A percentile compares a stretch with the other conserved stretches of the same genome.
Conservation (phyloP, 2,888 invertebrate species). For the Phaonia tiefii region DNA sequence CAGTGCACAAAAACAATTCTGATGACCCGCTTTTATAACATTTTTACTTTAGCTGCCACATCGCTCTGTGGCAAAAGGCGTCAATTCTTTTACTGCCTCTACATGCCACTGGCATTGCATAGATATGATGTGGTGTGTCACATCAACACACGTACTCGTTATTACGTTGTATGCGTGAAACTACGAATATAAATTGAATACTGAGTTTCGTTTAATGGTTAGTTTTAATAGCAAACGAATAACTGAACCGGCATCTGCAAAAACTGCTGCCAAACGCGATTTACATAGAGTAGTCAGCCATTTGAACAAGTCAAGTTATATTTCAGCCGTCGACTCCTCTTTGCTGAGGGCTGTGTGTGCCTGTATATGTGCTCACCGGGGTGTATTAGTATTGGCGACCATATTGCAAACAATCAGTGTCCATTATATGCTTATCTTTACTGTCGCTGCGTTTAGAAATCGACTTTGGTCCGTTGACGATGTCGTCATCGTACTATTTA, state of each 20-base stretch:
- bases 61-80: slow-evolving; percentile 1
- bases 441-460: slow-evolving; percentile 37
- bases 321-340: not conserved
- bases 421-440: slow-evolving; percentile 52
- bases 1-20: slow-evolving; percentile 56
- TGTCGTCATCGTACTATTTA: slow-evolving; percentile 30
- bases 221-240: slow-evolving; percentile 42
- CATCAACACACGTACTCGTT: not conserved
- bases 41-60: slow-evolving; percentile 33
- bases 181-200: not conserved
- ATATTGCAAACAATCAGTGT: slow-evolving; percentile 52
- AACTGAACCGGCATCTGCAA: slow-evolving; percentile 8
- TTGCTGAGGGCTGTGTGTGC: not conserved
- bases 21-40: slow-evolving; percentile 50
- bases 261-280: slow-evolving; percentile 46
- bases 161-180: slow-evolving; percentile 27
- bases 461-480: not conserved
- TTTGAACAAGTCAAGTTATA: slow-evolving; percentile 16
- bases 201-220: slow-evolving; percentile 3
- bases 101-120: not conserved
- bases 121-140: not conserved
- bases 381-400: slow-evolving; percentile 13
- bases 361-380: not conserved
- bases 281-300: slow-evolving; percentile 37
- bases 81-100: slow-evolving; percentile 13